Evolutionary conservation across 2,797 vertebrate species (phyloP).

Genomic region (Cirrhinus molitorella): DNA sequence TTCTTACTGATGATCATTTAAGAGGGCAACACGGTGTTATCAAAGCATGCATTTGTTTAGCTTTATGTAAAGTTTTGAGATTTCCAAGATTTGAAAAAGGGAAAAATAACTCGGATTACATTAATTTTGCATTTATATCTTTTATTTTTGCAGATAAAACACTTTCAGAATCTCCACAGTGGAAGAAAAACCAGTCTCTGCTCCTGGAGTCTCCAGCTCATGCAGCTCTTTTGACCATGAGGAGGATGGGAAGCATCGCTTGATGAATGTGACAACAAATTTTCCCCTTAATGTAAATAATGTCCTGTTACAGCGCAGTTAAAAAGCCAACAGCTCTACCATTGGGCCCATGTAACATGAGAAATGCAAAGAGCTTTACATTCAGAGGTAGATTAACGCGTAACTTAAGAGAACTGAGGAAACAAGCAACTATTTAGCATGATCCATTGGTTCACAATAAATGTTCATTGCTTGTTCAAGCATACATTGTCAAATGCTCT

Average conservation of each 20-base stretch:
- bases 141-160: conserved; percentile 66
- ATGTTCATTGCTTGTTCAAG: not conserved
- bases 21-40: not conserved
- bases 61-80: no score
- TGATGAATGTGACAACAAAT: conserved; percentile 43
- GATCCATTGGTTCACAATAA: no score
- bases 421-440: not conserved
- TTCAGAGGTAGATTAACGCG: not conserved
- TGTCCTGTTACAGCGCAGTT: not conserved
- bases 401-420: not conserved
- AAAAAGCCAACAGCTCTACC: not conserved
- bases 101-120: not conserved
- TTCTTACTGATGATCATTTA: not conserved
- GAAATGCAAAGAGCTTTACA: not conserved
- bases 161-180: conserved; percentile 68
- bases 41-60: not conserved
- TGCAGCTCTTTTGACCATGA: conserved; percentile 72
- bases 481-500: conserved; percentile 40
- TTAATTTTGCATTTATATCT: not conserved
- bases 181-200: conserved; percentile 71
- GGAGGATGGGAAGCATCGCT: conserved; percentile 62
- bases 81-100: not conserved
- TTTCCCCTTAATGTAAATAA: not conserved
- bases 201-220: conserved; percentile 76
- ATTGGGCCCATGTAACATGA: not conserved